These are phyloP conservation scores for Drosophila littoralis DNA, from an alignment of 1,140 invertebrate genomes.

Conservation along the genomic window DNA sequence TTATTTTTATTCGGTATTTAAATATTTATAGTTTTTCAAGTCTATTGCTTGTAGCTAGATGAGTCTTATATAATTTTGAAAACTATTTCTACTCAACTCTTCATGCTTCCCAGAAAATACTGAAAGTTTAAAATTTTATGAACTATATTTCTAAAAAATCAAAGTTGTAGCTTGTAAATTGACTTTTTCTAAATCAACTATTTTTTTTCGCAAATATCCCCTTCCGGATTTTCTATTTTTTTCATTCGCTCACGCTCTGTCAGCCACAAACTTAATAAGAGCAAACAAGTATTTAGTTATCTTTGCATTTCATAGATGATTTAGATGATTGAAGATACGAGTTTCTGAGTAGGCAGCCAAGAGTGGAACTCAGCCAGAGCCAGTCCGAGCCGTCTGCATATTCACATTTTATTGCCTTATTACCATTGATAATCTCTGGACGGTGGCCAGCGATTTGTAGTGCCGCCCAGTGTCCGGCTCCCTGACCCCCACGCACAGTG, in stretches of 20 bases:
- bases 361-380: slow-evolving; percentile 8
- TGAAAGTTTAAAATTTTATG: no score
- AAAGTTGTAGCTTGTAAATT: no score
- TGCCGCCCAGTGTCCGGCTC: slow-evolving; percentile 33
- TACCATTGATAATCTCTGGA: slow-evolving; percentile 80
- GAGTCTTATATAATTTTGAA: no score
- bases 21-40: no score
- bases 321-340: slow-evolving; percentile 59
- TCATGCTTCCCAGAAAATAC: no score
- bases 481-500: slow-evolving; percentile 65
- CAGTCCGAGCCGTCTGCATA: background rate
- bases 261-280: slow-evolving; percentile 5
- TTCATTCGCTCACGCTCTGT: slow-evolving; percentile 37
- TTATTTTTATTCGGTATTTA: no score
- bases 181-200: no score
- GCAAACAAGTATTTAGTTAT: slow-evolving; percentile 42
- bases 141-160: no score
- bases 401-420: slow-evolving; percentile 71
- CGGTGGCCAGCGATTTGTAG: slow-evolving; percentile 59
- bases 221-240: background rate
- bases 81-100: no score
- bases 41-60: no score
- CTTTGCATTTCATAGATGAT: slow-evolving; percentile 63
- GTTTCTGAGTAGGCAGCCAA: slow-evolving; percentile 36
- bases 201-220: no score